A percentile compares a stretch with the other conserved stretches of the same genome.
phyloP scores from a whole-genome alignment of 1,140 invertebrate genomes.

The Drosophila pandora region DNA sequence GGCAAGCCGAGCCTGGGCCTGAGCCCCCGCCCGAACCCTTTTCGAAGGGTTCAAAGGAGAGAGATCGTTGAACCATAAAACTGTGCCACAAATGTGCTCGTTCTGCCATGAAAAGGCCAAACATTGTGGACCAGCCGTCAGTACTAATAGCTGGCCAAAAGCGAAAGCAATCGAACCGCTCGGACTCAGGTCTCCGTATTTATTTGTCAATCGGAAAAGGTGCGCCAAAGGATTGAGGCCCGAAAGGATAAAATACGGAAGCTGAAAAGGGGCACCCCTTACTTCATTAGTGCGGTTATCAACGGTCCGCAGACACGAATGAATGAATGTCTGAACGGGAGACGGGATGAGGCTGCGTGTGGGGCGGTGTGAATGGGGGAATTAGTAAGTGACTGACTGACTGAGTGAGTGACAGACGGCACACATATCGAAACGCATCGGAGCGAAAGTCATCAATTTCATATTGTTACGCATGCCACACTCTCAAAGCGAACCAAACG shows the following conservation, averaged over 20 bases:
- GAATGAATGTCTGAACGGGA: slow-evolving; percentile 50
- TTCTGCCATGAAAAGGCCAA: slow-evolving; percentile 73
- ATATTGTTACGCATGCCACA: slow-evolving; percentile 82
- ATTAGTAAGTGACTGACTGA: slow-evolving; percentile 37
- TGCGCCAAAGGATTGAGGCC: slow-evolving; percentile 60
- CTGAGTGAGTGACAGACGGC: slow-evolving; percentile 51
- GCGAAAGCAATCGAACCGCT: slow-evolving; percentile 62
- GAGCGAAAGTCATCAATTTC: slow-evolving; percentile 81
- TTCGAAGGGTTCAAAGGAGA: slow-evolving; percentile 36
- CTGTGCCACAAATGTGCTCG: slow-evolving; percentile 79
- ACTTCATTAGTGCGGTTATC: slow-evolving; percentile 81
- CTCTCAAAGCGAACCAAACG: slow-evolving; percentile 35
- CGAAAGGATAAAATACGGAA: slow-evolving; percentile 2
- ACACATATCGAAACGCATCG: slow-evolving; percentile 76
- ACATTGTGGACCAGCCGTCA: slow-evolving; percentile 58
- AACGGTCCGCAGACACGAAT: slow-evolving; percentile 70
- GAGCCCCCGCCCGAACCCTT: slow-evolving; percentile 45
- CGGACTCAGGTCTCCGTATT: slow-evolving; percentile 46
- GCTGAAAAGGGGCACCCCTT: slow-evolving; percentile 63
- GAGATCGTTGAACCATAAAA: slow-evolving; percentile 69
- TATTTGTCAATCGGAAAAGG: slow-evolving; percentile 80
- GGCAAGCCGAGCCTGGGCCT: slow-evolving; percentile 27
- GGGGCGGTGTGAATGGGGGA: slow-evolving; percentile 21
- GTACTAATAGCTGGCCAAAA: slow-evolving; percentile 72
- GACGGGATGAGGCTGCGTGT: slow-evolving; percentile 37